Evolutionary conservation across 2,888 invertebrate species (phyloP), one percentile per base, ranked within the genome.

Genomic region (Matsumyia berberina): DNA sequence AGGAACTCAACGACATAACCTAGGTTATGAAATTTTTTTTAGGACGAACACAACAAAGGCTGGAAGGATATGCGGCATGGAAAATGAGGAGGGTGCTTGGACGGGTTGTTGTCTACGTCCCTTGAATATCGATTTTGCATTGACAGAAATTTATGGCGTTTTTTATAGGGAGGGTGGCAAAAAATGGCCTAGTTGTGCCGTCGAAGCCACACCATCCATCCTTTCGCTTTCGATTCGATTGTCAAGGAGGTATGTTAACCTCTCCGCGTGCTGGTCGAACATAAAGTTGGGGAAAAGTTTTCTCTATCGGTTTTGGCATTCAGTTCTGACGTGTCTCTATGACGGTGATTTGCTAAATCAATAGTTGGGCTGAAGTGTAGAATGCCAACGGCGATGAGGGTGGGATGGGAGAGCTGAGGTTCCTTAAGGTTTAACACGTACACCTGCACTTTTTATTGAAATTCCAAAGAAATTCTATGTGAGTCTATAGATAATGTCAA

Each of bases 121-220:
- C 51, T 51, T 29, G 12, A 53, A 9, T 73, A 73, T 73, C 15
- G 73, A 73, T 73, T 73, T 73, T 73, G 9, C 15, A 62, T 62
- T 73, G 73, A 62, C 72, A 60, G 39, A 72, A 60, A 60, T 73
- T 24, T 42, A 29, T 46, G n/a, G 60, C n/a, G n/a, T 39, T 17
- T 31, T 53, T 55, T 44, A 19, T 46, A 11, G 51, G 49, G 4
- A 17, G 37, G 37, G n/a, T 19, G 15, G 17, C 5, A 24, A 42
- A 29, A 69, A 42, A 37, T n/a, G 3, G 11, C 49, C 24, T 31
- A 42, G 33, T 24, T 12, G 17, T 39, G 51, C 24, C 24, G 12
- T 53, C n/a, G n/a, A 29, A 51, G 29, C 5, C 1, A 4, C 12
- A 17, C n/a, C 29, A 49, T 6, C 17, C 37, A 39, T 42, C 49